phyloP scores from a whole-genome alignment of 2,113 vertebrate genomes.

The Rhipidura dahli region DNA sequence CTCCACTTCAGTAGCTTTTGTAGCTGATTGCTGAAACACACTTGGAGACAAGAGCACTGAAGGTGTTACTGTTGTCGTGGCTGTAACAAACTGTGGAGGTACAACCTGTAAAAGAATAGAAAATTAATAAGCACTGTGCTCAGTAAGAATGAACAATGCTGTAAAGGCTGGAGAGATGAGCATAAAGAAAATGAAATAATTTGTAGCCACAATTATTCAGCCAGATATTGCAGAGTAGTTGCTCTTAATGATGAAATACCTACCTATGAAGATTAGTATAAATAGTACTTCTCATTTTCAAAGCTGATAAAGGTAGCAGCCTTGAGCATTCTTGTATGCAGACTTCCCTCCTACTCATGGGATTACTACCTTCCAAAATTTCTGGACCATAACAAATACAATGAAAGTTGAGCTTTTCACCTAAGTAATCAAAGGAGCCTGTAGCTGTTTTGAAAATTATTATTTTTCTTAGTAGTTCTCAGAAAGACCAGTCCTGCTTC shows the following conservation, averaged over 20 bases:
- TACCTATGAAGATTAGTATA: neutral
- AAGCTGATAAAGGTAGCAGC: neutral
- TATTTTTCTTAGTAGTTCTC: neutral
- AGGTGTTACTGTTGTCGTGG: slow-evolving; percentile 67
- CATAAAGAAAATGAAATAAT: neutral
- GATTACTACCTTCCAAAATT: neutral
- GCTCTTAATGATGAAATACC: neutral
- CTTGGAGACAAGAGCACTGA: slow-evolving; percentile 92
- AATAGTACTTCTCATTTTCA: neutral
- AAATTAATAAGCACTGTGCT: neutral
- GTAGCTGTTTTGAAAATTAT: neutral
- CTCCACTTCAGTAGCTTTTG: slow-evolving; percentile 76
- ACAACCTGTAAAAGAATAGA: slow-evolving; percentile 66
- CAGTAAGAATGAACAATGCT: neutral
- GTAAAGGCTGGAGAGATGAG: neutral
- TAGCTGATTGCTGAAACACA: slow-evolving; percentile 86
- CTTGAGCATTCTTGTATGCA: neutral
- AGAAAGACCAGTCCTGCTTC: neutral
- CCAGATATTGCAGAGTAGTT: neutral
- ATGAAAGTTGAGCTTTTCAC: neutral
- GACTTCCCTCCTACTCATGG: neutral
- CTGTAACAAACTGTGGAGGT: slow-evolving; percentile 73
- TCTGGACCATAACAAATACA: neutral
- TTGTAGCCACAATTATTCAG: neutral
- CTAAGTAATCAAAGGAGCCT: neutral